Evolutionary conservation across 1,140 invertebrate species (phyloP), one percentile per base, ranked within the genome.

Genomic region (Sitophilus oryzae): DNA sequence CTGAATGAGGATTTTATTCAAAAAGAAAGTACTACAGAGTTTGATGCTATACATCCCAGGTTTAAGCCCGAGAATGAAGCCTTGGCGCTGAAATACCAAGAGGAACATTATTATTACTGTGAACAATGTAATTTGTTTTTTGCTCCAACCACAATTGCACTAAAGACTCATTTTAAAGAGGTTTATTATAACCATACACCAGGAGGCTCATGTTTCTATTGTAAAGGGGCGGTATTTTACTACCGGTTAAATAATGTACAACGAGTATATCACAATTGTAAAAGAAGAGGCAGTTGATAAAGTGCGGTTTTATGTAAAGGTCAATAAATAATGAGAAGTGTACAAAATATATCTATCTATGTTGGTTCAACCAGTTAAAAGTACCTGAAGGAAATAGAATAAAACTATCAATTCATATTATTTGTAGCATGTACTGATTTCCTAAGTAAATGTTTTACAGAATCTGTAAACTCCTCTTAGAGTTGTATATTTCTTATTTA

Each of bases 31-130:
- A 15, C 20, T 4, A 57, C 56, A 20, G 65, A 66, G 62, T 58
- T 57, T 19, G 66, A 67, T 38, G 60, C 66, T 1, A 52, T 65
- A 18, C 66, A 67, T 50, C 66, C 64, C 6, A 58, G 66, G 49
- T 67, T 67, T 58, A 41, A 59, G 18, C 53, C 56, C 41, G 47
- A 63, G 59, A 44, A 60, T 30, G 18, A 58, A 10, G 55, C 52
- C 16, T 52, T 44, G 20, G 41, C 61, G 6, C 19, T 52, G 30
- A 48, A 65, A 43, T 67, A 61, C 42, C 49, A 66, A 56, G 45
- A 45, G 14, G 45, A 61, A 41, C 35, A 60, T 20, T 56, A 66
- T 50, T 67, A 58, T 48, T 59, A 55, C 44, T 67, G 66, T 16
- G 23, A 57, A 10, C 49, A 60, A 16, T 67, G 66, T 41, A 57